These are phyloP conservation scores for Pungitius pungitius DNA, from an alignment of 2,113 vertebrate genomes.

Conservation along the genomic window DNA sequence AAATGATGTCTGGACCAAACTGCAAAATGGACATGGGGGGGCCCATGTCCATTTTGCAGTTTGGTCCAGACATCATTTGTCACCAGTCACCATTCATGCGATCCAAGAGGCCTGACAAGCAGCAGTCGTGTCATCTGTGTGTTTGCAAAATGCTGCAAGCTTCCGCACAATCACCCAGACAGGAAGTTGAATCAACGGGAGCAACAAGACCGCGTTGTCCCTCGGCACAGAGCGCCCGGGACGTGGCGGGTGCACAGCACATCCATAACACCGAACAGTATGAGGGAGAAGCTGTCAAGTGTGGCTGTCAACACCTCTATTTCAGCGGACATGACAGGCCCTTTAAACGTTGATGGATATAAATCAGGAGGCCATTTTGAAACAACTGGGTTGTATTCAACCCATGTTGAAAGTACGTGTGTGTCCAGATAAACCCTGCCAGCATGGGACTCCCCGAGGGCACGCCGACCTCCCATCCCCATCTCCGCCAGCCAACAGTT, in stretches of 20 bases:
- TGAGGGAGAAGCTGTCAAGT: slow-evolving; percentile 77
- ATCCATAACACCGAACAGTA: slow-evolving; percentile 60
- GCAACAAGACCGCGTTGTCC: slow-evolving; percentile 11
- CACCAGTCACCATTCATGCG: background rate
- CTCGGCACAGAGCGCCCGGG: slow-evolving; percentile 16
- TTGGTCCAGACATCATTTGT: background rate
- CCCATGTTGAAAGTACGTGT: slow-evolving; percentile 72
- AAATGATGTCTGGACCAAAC: too few relatives aligned
- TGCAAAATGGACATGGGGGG: too few relatives aligned
- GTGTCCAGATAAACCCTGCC: slow-evolving; percentile 71
- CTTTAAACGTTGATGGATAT: slow-evolving; percentile 80
- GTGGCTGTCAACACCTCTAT: slow-evolving; percentile 82
- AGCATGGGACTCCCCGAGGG: slow-evolving; percentile 72
- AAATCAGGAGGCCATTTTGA: slow-evolving; percentile 82
- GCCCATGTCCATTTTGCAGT: background rate
- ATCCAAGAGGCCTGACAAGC: background rate
- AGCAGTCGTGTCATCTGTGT: slow-evolving; percentile 5
- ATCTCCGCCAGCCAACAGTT: slow-evolving; percentile 48
- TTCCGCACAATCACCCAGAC: background rate
- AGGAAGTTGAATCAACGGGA: slow-evolving; percentile 6
- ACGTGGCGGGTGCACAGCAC: slow-evolving; percentile 20
- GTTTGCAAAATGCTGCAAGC: slow-evolving; percentile 9
- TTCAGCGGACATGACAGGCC: slow-evolving; percentile 76
- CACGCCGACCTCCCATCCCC: slow-evolving; percentile 41
- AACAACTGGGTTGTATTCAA: slow-evolving; percentile 80